Evolutionary conservation across 2,888 invertebrate genomes (phyloP).

Genomic region (Julus scanicus): DNA sequence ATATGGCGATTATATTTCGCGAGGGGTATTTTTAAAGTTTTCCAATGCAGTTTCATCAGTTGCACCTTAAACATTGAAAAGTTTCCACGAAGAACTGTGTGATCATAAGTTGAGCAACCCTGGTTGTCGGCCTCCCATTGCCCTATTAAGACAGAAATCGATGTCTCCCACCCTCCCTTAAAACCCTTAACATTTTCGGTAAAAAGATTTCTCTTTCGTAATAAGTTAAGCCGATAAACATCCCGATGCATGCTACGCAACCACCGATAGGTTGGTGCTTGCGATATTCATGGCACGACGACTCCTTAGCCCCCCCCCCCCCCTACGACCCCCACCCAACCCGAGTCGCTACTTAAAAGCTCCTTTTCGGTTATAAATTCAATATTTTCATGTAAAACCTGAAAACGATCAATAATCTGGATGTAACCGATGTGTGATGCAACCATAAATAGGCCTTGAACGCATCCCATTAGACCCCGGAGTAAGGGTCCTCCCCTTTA

Average conservation of each 20-base stretch:
- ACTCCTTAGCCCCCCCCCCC: neutral
- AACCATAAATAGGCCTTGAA: neutral
- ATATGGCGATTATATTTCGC: neutral
- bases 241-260: neutral
- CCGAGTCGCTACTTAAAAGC: conserved; percentile 21
- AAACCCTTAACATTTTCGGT: neutral
- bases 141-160: neutral
- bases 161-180: neutral
- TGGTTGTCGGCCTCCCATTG: neutral
- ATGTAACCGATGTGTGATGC: neutral
- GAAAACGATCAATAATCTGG: conserved; percentile 24
- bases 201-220: conserved; percentile 17
- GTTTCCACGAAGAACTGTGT: too few relatives aligned
- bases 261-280: neutral
- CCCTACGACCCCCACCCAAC: neutral
- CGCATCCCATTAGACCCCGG: neutral
- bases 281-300: neutral
- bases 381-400: conserved; percentile 31
- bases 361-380: conserved; percentile 30
- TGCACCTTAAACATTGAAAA: neutral
- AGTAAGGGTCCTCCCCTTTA: neutral
- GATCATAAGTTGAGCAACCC: neutral
- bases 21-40: too few relatives aligned
- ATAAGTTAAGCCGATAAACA: conserved; percentile 39
- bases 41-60: neutral